phyloP scores from a whole-genome alignment of 2,113 vertebrate species.

The Naja naja region DNA sequence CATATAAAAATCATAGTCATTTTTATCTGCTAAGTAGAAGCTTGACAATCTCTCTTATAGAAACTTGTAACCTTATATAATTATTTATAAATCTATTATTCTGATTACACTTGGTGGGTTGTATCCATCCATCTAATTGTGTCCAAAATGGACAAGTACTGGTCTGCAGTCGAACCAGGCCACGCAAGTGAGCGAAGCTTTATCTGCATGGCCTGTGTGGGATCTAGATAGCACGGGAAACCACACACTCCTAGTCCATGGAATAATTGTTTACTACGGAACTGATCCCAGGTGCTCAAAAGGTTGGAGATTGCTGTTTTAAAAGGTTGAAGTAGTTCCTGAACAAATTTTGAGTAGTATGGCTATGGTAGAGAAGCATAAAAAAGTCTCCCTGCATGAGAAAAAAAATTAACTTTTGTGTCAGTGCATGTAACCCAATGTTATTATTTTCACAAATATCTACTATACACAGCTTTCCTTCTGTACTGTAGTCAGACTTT shows the following conservation, averaged over 20 bases:
- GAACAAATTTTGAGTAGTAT: not conserved
- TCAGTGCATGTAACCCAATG: not conserved
- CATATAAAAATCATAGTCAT: not conserved
- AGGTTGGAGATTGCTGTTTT: not conserved
- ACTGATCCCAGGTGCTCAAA: not conserved
- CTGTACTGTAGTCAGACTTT: not conserved
- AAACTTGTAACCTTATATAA: not conserved
- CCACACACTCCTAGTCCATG: not conserved
- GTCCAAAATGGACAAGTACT: not conserved
- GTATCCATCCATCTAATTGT: not conserved
- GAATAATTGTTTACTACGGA: not conserved
- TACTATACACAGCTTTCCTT: not conserved
- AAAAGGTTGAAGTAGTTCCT: not conserved
- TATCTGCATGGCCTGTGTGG: not conserved
- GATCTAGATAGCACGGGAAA: not conserved
- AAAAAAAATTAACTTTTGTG: not conserved
- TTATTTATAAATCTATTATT: not conserved
- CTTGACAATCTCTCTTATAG: not conserved
- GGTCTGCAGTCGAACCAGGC: not conserved
- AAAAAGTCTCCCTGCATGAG: not conserved
- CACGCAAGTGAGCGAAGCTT: not conserved
- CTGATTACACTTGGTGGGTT: not conserved
- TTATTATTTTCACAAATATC: not conserved
- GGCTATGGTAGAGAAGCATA: not conserved
- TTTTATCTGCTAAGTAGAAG: not conserved